Evolutionary conservation across 2,113 vertebrate species (phyloP).

Genomic region (Lophius piscatorius): DNA sequence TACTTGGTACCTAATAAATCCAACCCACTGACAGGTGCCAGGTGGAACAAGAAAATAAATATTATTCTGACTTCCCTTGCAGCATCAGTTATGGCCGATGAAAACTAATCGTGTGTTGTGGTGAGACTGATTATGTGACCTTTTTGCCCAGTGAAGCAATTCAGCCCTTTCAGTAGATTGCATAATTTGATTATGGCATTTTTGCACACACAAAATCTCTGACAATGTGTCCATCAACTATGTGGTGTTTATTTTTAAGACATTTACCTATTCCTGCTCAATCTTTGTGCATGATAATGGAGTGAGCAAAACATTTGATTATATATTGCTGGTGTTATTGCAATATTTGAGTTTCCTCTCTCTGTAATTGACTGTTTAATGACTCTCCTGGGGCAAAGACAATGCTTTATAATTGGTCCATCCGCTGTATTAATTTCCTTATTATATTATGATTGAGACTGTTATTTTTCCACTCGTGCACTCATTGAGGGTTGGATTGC

Average conservation of each 20-base stretch:
- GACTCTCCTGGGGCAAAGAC: constrained; percentile 16
- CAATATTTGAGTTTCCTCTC: constrained; percentile 1
- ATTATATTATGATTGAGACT: constrained; percentile 54
- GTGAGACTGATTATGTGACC: constrained; percentile 9
- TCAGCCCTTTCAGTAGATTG: constrained; percentile 5
- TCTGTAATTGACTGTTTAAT: constrained; percentile 42
- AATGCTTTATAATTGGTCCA: constrained; percentile 20
- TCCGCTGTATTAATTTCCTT: constrained; percentile 25
- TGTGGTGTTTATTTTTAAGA: constrained; percentile 23
- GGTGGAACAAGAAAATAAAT: too few relatives aligned
- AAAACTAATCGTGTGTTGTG: constrained; percentile 1
- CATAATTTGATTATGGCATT: constrained; percentile 8
- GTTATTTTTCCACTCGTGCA: constrained; percentile 73
- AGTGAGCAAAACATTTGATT: constrained; percentile 21
- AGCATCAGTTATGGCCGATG: too few relatives aligned
- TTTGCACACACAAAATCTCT: neutral
- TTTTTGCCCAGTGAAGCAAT: neutral
- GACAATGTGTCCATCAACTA: constrained; percentile 3
- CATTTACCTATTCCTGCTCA: constrained; percentile 6
- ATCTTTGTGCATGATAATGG: constrained; percentile 14
- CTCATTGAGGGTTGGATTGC: constrained; percentile 68
- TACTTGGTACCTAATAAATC: too few relatives aligned
- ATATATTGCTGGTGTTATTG: constrained; percentile 21
- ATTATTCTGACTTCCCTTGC: too few relatives aligned
- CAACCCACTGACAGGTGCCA: too few relatives aligned